Percentiles rank a stretch among this genome's conserved stretches.
phyloP scores from a whole-genome alignment of 2,797 vertebrate species.

The Acropternis orthonyx region DNA sequence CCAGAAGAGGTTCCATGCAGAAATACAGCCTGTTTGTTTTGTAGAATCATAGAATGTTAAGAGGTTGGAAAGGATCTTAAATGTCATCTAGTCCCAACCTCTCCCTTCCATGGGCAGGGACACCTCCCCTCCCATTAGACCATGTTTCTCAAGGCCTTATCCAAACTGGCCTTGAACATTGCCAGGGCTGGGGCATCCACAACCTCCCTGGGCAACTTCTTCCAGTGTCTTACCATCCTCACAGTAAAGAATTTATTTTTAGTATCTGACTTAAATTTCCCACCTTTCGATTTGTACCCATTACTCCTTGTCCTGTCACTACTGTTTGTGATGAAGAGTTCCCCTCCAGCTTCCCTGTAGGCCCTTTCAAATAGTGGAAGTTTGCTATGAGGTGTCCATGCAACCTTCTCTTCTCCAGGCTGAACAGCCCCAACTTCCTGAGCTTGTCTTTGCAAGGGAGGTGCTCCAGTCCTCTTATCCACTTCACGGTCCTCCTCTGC shows the following conservation, averaged over 20 bases:
- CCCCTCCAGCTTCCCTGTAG: not conserved
- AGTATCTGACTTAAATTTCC: not conserved
- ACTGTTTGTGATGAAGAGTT: not conserved
- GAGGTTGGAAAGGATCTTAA: not conserved
- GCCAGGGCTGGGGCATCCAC: not conserved
- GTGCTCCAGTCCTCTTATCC: not conserved
- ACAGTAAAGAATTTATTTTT: not conserved
- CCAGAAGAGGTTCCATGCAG: not conserved
- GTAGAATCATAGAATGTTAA: not conserved
- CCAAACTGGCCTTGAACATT: not conserved
- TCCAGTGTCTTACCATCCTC: not conserved
- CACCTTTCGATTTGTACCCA: not conserved
- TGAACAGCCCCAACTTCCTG: not conserved
- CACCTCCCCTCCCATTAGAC: fast-evolving
- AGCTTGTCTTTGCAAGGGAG: not conserved
- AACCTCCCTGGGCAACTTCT: not conserved
- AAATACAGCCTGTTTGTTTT: not conserved
- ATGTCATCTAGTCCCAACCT: not conserved
- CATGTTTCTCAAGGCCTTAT: not conserved
- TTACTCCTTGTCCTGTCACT: not conserved
- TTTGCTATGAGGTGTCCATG: not conserved
- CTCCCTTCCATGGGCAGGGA: too few species aligned
- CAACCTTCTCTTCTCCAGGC: not conserved
- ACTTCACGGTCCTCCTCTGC: not conserved
- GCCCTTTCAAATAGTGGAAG: not conserved